Percentiles rank a stretch among this genome's conserved stretches.
Conservation (phyloP, 2,113 vertebrate genomes). For the Zosterops hypoxanthus region DNA sequence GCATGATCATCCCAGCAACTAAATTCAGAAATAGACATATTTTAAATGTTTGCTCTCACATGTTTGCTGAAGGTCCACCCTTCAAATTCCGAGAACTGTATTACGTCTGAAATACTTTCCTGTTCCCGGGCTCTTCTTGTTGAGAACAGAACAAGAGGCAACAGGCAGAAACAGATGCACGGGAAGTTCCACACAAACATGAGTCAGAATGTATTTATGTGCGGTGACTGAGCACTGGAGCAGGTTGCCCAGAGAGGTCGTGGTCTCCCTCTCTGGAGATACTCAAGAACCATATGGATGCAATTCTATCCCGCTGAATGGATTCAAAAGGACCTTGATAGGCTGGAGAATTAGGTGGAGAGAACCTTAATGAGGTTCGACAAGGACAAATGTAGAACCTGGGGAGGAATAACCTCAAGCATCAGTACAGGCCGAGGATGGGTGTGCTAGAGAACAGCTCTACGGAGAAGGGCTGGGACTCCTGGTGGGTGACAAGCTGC, state of each 20-base stretch:
- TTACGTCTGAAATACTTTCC: background rate
- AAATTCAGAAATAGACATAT: background rate
- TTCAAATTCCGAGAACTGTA: background rate
- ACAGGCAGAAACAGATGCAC: background rate
- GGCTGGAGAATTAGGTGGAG: background rate
- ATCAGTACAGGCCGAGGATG: background rate
- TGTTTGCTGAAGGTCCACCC: background rate
- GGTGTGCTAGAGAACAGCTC: background rate
- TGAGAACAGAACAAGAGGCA: background rate
- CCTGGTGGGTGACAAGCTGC: too few relatives aligned
- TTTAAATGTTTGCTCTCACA: background rate
- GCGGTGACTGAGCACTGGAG: background rate
- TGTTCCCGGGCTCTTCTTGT: background rate
- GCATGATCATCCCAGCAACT: background rate
- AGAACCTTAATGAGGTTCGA: background rate
- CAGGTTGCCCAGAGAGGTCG: background rate
- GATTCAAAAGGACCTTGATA: background rate
- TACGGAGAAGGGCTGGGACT: fast-evolving
- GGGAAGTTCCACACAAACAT: background rate
- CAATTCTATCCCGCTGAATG: background rate
- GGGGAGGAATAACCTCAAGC: background rate
- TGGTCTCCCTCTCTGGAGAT: background rate
- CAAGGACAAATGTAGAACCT: background rate
- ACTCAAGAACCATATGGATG: background rate
- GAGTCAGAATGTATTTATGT: background rate